A percentile compares a stretch with the other conserved stretches of the same genome.
Evolutionary conservation across 2,888 invertebrate species (phyloP).

Genomic region (Ochropleura plecta): DNA sequence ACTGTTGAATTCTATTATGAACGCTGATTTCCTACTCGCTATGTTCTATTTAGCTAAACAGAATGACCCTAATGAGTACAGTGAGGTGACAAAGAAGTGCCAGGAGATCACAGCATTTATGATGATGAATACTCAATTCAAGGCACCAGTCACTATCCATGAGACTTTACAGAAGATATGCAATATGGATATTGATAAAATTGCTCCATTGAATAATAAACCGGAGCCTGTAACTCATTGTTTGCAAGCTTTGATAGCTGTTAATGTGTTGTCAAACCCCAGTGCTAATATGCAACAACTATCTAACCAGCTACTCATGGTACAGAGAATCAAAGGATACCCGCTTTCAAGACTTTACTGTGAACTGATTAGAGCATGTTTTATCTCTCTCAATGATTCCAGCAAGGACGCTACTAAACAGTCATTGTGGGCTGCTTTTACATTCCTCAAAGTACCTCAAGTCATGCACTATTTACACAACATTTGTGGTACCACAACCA

Average conservation of each 20-base stretch:
- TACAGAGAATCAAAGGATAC: constrained; percentile 96
- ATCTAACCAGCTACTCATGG: constrained; percentile 95
- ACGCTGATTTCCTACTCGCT: constrained; percentile 94
- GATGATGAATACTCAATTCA: constrained; percentile 90
- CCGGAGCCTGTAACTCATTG: constrained; percentile 93
- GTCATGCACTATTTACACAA: constrained; percentile 93
- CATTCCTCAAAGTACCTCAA: constrained; percentile 97
- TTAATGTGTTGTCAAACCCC: constrained; percentile 96
- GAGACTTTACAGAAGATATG: constrained; percentile 91
- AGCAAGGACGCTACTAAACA: constrained; percentile 95
- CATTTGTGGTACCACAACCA: constrained; percentile 89
- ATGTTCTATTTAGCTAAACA: constrained; percentile 96
- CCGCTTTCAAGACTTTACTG: constrained; percentile 95
- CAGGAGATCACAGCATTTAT: constrained; percentile 92
- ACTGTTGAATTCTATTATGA: constrained; percentile 92
- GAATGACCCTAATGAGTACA: constrained; percentile 93
- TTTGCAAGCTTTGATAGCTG: constrained; percentile 95
- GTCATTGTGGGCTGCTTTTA: constrained; percentile 98
- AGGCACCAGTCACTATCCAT: constrained; percentile 90
- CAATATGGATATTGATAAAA: constrained; percentile 91
- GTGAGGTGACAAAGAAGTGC: constrained; percentile 93
- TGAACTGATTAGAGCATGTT: constrained; percentile 97
- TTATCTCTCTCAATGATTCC: constrained; percentile 97
- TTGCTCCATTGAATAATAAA: constrained; percentile 89
- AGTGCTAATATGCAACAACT: constrained; percentile 95